Evolutionary conservation across 64 coral and sea anemone genomes (phyloP).

Genomic region (Montipora capricornis): DNA sequence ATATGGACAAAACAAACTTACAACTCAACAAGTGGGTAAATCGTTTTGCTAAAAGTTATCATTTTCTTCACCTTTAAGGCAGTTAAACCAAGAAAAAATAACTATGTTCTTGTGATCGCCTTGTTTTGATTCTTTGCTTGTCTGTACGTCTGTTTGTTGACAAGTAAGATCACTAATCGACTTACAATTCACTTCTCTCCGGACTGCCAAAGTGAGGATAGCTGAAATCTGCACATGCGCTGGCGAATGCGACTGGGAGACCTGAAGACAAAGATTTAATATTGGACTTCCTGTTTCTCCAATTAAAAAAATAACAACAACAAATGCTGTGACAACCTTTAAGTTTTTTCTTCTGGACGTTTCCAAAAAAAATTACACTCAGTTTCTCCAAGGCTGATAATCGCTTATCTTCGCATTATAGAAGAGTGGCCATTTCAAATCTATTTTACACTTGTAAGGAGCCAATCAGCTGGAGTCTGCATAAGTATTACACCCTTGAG

Average conservation of each 20-base stretch:
- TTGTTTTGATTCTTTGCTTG: not conserved
- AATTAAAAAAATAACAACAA: too few relatives aligned
- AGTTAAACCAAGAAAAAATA: not conserved
- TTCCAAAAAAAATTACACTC: too few relatives aligned
- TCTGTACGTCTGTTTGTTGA: not conserved
- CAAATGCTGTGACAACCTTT: too few relatives aligned
- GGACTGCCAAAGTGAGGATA: slow-evolving; percentile 83
- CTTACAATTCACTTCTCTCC: slow-evolving; percentile 85
- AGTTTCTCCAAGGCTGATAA: too few relatives aligned
- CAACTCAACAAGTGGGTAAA: too few relatives aligned
- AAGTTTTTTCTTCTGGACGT: too few relatives aligned
- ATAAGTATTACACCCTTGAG: too few relatives aligned
- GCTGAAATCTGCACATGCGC: slow-evolving; percentile 80
- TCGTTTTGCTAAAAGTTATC: not conserved
- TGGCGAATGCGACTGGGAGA: slow-evolving; percentile 87
- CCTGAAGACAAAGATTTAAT: slow-evolving; percentile 22
- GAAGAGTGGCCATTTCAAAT: too few relatives aligned
- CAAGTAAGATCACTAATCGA: not conserved
- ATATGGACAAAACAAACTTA: too few relatives aligned
- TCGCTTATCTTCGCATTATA: too few relatives aligned
- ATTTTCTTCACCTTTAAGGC: not conserved
- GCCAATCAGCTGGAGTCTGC: not conserved
- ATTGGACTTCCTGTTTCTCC: too few relatives aligned
- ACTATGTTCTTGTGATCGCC: not conserved
- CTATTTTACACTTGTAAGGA: too few relatives aligned